Evolutionary conservation across 2,888 invertebrate species (phyloP), one percentile per base, ranked within the genome.

Genomic region (Oscheius myriophilus): DNA sequence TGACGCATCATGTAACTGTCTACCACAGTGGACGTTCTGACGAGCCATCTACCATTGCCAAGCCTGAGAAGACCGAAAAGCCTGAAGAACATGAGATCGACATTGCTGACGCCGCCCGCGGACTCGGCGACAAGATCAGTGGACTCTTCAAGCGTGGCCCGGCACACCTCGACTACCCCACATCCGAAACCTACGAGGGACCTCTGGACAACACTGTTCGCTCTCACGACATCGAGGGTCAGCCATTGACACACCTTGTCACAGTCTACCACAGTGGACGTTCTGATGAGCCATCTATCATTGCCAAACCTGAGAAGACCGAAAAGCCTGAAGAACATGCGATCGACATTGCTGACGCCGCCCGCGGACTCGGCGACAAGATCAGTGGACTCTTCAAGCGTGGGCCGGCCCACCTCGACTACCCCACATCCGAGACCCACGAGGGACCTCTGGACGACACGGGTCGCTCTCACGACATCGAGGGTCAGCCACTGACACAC

Each of bases 111-210:
- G 18, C 33, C 54, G 18, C 54, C 33, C 57, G 70, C 54, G 55
- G 55, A 23, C 25, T 61, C 45, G 61, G 78, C 57, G 75, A 39
- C 43, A 73, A 76, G 67, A 54, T 76, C 53, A 68, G 71, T 46
- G 75, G 77, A 63, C 63, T 77, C 39, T 77, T 77, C 73, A 77
- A 76, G 54, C 71, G 70, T 41, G 58, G 73, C n/a, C 62, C 72
- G 21, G 71, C 79, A 49, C 73, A 78, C 42, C 71, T 67, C 26
- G 80, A 80, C 64, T 81, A 81, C 63, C 80, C 81, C 14, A 54
- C 62, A 57, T 45, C 71, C 57, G 71, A 69, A 23, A 23, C 49
- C 39, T 75, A 72, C 55, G 65, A 67, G 41, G 75, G 75, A 33
- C 72, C 75, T 23, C 46, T 72, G n/a, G 67, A 72, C 45, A 42